These are phyloP conservation scores for Trichopria drosophilae DNA, from an alignment of 2,888 invertebrate species.

Conservation along the genomic window DNA sequence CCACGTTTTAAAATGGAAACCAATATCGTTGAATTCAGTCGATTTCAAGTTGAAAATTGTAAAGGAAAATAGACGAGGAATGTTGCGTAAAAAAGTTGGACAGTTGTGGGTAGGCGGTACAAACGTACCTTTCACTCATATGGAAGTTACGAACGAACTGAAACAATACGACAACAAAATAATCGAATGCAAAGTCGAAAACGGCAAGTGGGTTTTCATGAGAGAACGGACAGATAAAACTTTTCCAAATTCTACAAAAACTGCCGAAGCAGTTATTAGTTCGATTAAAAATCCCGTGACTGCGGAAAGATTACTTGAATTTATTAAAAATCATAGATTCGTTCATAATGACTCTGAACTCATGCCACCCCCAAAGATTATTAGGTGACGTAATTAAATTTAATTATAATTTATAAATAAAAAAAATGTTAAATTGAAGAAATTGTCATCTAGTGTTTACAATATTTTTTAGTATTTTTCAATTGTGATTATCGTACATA, in stretches of 20 bases:
- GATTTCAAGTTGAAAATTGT: conserved; percentile 90
- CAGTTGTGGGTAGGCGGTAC: conserved; percentile 77
- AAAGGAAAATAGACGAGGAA: conserved; percentile 71
- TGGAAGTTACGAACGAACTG: conserved; percentile 77
- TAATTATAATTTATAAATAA: too few species aligned
- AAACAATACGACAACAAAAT: conserved; percentile 88
- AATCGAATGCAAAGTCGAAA: conserved; percentile 88
- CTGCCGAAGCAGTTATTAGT: conserved; percentile 83
- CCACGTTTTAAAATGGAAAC: conserved; percentile 97
- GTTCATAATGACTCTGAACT: conserved; percentile 66
- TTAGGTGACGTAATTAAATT: too few species aligned
- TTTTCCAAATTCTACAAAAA: conserved; percentile 85
- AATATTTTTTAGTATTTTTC: too few species aligned
- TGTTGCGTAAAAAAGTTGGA: conserved; percentile 71
- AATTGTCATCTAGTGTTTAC: too few species aligned
- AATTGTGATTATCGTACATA: too few species aligned
- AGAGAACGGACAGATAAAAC: conserved; percentile 95
- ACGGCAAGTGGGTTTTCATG: conserved; percentile 88
- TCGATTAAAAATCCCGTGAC: conserved; percentile 86
- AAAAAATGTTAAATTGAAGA: too few species aligned
- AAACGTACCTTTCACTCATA: conserved; percentile 69
- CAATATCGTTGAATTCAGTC: conserved; percentile 88
- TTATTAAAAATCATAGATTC: conserved; percentile 69
- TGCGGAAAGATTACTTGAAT: conserved; percentile 75
- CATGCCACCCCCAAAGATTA: conserved; percentile 75